Base-by-base conservation (phyloP, 2,797 vertebrate genomes). In the Apogon talboti region DNA sequence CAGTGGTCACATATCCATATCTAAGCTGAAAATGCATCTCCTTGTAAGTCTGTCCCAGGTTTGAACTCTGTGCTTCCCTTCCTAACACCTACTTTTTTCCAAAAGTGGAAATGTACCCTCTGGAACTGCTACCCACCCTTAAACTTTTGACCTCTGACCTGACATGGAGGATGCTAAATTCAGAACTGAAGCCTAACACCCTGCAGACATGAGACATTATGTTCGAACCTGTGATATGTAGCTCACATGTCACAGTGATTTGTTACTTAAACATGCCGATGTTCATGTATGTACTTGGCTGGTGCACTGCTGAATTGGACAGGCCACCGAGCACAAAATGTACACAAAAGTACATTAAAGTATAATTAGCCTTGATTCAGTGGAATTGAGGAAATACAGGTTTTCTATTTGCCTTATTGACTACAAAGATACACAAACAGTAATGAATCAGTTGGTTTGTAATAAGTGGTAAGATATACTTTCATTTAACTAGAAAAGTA, bases 41-140 rank as follows among this genome's bases (percentile, higher is more conserved):
- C 24, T 30, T 71, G 74, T 72, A 47, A 54, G 52, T 64, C 49
- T 69, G 61, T 74, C 30, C 77, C 47, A 61, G 50, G 33, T 68
- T 65, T 71, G 48, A 66, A 68, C 45, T 50, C 7, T 0, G 7
- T 30, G 44, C 55, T 58, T 57, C 53, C 74, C 53, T 58, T 57
- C 53, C 74, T 70, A 62, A 57, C 68, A 74, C 60, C 59, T 30
- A 42, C 59, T 56, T 79, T 79, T 66, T 82, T 86, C 82, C 78
- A 67, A 79, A 89, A 85, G 58, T 79, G 66, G 74, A 80, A 82
- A 60, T 18, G 59, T 54, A 68, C 78, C 78, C 81, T 85, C 71
- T 86, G 79, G 77, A 78, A 64, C 65, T 44, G 53, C 52, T 58
- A 59, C 60, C 66, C 63, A 44, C 69, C 74, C 13, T 60, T 53